Evolutionary conservation across 2,113 vertebrate genomes (phyloP).

Genomic region (Ictidomys tridecemlineatus): DNA sequence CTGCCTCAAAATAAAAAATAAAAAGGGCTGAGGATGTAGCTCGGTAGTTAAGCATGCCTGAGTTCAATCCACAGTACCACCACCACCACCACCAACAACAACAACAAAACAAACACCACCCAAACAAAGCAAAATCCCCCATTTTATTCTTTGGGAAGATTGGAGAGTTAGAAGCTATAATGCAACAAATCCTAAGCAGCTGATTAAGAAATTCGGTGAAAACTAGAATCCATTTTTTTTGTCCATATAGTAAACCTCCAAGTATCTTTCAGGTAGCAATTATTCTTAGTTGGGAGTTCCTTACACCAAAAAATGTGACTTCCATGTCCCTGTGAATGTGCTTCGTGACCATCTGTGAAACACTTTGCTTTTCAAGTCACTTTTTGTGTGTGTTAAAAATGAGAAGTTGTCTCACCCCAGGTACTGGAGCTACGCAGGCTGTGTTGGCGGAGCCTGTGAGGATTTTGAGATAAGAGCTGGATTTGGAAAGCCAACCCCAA

Average conservation of each 20-base stretch:
- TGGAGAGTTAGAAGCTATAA: not conserved
- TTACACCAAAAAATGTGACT: not conserved
- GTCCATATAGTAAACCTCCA: not conserved
- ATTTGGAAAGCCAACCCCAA: not conserved
- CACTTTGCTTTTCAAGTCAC: not conserved
- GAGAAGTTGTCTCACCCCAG: not conserved
- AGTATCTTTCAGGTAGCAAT: not conserved
- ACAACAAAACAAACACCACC: too few relatives aligned
- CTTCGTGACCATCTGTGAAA: not conserved
- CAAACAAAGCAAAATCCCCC: too few relatives aligned
- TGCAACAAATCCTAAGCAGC: not conserved
- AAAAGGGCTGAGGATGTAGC: too few relatives aligned
- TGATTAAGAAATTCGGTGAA: not conserved
- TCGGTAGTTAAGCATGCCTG: too few relatives aligned
- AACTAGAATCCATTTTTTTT: not conserved
- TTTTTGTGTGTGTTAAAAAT: not conserved
- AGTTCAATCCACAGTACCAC: too few relatives aligned
- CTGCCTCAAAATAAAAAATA: too few relatives aligned
- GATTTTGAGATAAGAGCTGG: constrained; percentile 26
- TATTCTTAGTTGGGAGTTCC: not conserved
- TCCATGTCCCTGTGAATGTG: not conserved
- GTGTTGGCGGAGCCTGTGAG: not conserved
- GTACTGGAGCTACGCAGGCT: not conserved
- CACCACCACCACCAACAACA: too few relatives aligned
- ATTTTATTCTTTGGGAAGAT: not conserved